Conservation (phyloP, 2,113 vertebrate genomes). For the Phoenicopterus ruber region DNA sequence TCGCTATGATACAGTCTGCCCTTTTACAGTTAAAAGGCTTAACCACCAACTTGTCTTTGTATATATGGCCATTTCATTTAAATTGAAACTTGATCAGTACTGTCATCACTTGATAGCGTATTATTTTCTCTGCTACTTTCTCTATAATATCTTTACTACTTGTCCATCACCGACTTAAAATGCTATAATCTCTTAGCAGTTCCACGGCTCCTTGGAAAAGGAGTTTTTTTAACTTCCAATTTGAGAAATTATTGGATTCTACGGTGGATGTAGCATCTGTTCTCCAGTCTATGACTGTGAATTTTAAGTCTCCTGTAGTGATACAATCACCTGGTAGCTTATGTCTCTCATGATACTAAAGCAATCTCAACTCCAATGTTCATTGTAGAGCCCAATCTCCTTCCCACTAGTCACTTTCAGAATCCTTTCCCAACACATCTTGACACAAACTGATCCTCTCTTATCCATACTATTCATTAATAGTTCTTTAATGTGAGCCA, state of each 20-base stretch:
- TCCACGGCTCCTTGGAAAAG: background rate
- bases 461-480: background rate
- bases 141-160: background rate
- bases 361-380: background rate
- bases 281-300: background rate
- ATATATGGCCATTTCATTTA: background rate
- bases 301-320: background rate
- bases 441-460: background rate
- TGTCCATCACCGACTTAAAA: background rate
- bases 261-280: background rate
- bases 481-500: background rate
- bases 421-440: background rate
- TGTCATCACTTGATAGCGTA: background rate
- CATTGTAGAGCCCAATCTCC: background rate
- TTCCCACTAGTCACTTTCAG: background rate
- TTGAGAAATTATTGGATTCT: background rate
- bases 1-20: background rate
- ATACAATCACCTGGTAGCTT: background rate
- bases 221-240: background rate
- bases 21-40: background rate
- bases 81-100: background rate
- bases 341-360: background rate
- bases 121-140: background rate
- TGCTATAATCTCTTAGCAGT: background rate
- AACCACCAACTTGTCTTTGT: background rate